These are phyloP conservation scores for Azorinus chamasolen DNA, from an alignment of 2,888 invertebrate genomes.

Conservation along the genomic window DNA sequence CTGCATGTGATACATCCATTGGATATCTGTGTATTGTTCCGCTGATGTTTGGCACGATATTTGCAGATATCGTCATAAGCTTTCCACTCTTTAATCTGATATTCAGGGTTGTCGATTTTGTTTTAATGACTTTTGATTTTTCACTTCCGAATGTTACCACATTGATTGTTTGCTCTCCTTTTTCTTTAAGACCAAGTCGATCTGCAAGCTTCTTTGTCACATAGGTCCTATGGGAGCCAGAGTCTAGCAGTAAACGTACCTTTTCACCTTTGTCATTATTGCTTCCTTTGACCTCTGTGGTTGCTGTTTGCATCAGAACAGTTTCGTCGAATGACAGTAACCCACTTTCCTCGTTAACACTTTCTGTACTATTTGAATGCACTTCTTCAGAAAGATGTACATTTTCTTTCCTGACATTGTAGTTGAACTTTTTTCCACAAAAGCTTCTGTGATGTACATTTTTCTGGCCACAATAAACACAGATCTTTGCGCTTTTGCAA, in stretches of 20 bases:
- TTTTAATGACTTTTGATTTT: constrained; percentile 22
- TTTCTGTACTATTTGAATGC: not conserved
- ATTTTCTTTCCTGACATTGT: not conserved
- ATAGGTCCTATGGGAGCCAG: constrained; percentile 33
- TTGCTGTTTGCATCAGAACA: constrained; percentile 41
- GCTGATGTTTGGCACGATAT: constrained; percentile 23
- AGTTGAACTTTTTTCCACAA: constrained; percentile 20
- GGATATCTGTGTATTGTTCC: constrained; percentile 7
- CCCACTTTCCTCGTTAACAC: not conserved
- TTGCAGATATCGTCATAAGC: constrained; percentile 5
- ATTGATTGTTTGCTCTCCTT: no score
- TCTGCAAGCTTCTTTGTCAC: constrained; percentile 22
- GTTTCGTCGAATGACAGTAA: constrained; percentile 9
- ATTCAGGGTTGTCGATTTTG: not conserved
- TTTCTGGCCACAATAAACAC: no score
- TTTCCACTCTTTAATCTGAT: constrained; percentile 14
- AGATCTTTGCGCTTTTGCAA: constrained; percentile 21
- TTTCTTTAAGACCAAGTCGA: no score
- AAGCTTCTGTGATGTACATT: constrained; percentile 40
- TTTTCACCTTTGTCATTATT: no score
- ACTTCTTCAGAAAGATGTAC: not conserved
- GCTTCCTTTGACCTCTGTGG: constrained; percentile 4
- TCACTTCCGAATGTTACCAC: constrained; percentile 32
- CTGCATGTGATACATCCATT: not conserved
- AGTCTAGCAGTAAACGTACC: constrained; percentile 19